phyloP scores from a whole-genome alignment of 92 coral and sea anemone genomes.

The Galaxea fascicularis region DNA sequence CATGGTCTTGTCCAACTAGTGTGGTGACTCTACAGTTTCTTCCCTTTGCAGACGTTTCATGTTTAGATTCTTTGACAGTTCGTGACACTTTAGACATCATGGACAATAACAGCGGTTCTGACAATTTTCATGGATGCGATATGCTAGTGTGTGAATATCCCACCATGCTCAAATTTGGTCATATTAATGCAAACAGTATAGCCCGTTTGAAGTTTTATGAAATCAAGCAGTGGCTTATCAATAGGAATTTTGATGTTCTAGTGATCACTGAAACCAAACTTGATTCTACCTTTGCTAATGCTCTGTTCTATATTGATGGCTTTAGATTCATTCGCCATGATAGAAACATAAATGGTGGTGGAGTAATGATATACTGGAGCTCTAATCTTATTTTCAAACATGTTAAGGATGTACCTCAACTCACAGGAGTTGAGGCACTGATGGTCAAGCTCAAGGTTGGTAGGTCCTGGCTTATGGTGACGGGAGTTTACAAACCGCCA shows the following conservation, averaged over 20 bases:
- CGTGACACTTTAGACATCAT: neutral
- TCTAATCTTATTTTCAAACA: slow-evolving; percentile 22
- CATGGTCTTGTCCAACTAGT: slow-evolving; percentile 8
- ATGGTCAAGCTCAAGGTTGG: slow-evolving; percentile 36
- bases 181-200: slow-evolving; percentile 44
- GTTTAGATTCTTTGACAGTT: neutral
- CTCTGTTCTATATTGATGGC: slow-evolving; percentile 42
- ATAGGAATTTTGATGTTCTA: slow-evolving; percentile 38
- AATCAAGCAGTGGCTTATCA: slow-evolving; percentile 16
- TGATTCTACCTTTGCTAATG: slow-evolving; percentile 26
- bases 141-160: neutral
- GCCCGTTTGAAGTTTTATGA: slow-evolving; percentile 56
- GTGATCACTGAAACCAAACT: slow-evolving; percentile 53
- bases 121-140: neutral
- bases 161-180: slow-evolving; percentile 50
- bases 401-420: neutral
- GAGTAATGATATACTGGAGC: too few relatives aligned
- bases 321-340: slow-evolving; percentile 38
- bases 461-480: slow-evolving; percentile 33
- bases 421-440: slow-evolving; percentile 1
- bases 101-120: neutral
- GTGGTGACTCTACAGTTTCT: neutral
- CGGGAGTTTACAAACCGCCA: slow-evolving; percentile 56
- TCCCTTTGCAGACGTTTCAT: slow-evolving; percentile 2
- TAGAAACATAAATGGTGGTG: slow-evolving; percentile 56